Evolutionary conservation across 2,888 invertebrate genomes (phyloP).

Genomic region (Melipona beecheii): DNA sequence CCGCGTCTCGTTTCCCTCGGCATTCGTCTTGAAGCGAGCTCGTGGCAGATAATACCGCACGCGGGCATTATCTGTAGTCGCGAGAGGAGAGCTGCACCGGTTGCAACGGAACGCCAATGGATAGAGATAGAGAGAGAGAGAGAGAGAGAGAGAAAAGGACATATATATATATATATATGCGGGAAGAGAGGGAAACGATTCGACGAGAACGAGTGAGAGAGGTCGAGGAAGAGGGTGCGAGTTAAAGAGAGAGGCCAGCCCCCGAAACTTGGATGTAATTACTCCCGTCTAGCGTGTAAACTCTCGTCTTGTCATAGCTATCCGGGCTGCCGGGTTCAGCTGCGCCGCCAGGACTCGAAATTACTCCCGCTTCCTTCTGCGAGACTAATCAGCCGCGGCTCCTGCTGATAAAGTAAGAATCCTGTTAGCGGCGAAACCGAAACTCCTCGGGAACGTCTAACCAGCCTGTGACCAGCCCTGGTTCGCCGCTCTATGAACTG

Average conservation of each 20-base stretch:
- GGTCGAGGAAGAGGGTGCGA: not conserved
- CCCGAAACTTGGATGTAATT: slow-evolving; percentile 83
- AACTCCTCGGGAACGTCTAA: not conserved
- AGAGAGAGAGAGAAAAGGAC: slow-evolving; percentile 13
- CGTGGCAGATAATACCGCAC: slow-evolving; percentile 65
- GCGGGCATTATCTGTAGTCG: slow-evolving; percentile 64
- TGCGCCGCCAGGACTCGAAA: slow-evolving; percentile 77
- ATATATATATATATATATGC: not conserved
- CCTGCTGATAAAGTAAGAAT: slow-evolving; percentile 75
- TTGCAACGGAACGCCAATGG: slow-evolving; percentile 49
- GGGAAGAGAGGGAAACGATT: slow-evolving; percentile 16
- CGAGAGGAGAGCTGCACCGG: slow-evolving; percentile 49
- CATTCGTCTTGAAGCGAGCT: slow-evolving; percentile 50
- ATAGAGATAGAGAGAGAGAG: slow-evolving; percentile 12
- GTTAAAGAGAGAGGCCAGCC: slow-evolving; percentile 64
- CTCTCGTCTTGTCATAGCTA: slow-evolving; percentile 80
- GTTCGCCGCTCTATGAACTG: not conserved
- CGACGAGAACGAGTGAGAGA: slow-evolving; percentile 22
- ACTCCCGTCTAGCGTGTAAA: slow-evolving; percentile 80
- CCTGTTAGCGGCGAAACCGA: slow-evolving; percentile 53
- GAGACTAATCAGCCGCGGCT: slow-evolving; percentile 80
- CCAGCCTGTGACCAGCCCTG: not conserved
- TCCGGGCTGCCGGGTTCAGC: slow-evolving; percentile 77
- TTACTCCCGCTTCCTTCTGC: slow-evolving; percentile 81
- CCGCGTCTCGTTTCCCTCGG: slow-evolving; percentile 32